A percentile compares a stretch with the other conserved stretches of the same genome.
Evolutionary conservation across 2,888 invertebrate species (phyloP).

Genomic region (Drosophila quasianomalipes): DNA sequence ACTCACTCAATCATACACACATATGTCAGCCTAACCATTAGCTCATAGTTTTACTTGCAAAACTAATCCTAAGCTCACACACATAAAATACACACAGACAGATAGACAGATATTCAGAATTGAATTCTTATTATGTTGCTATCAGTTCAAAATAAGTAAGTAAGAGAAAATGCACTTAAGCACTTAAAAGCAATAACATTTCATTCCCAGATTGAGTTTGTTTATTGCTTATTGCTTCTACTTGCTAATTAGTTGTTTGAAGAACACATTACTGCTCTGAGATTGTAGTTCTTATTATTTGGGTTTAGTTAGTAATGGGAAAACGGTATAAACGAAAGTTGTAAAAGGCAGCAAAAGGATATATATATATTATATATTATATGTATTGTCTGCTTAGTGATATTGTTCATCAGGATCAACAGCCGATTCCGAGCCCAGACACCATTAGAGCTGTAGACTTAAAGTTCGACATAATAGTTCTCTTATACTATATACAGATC

Average conservation of each 20-base stretch:
- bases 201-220: background rate
- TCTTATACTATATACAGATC: background rate
- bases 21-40: slow-evolving; percentile 40
- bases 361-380: background rate
- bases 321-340: background rate
- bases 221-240: background rate
- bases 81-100: slow-evolving; percentile 2
- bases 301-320: background rate
- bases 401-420: background rate
- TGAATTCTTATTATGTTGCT: background rate
- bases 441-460: background rate
- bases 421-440: background rate
- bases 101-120: background rate
- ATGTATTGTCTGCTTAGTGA: background rate
- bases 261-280: background rate
- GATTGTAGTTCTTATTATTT: background rate
- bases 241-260: background rate
- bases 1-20: slow-evolving; percentile 7
- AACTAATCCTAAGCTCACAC: slow-evolving; percentile 33
- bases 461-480: background rate
- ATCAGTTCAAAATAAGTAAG: background rate
- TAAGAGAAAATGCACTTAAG: background rate
- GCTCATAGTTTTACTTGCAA: slow-evolving; percentile 34
- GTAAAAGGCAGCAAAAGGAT: background rate
- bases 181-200: background rate